Evolutionary conservation across 2,888 invertebrate species (phyloP), one percentile per base, ranked within the genome.

Genomic region (Eupithecia exiguata): DNA sequence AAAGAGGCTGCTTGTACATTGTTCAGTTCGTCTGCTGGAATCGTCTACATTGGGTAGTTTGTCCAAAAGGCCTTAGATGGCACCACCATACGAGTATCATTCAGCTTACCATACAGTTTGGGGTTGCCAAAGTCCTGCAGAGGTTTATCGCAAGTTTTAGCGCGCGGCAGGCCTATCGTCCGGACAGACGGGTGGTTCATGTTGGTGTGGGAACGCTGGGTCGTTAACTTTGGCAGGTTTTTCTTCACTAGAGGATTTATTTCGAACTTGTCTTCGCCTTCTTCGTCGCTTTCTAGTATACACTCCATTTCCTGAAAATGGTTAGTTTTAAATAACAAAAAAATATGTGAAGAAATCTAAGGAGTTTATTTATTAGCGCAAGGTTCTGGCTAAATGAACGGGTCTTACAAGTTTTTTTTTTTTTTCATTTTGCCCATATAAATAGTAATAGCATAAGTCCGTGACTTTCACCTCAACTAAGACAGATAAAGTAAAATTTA

Each of bases 211-310:
- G 93, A 92, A 0, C 92, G 84, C 80, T 94, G 93, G 2, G 91
- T 85, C 6, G 89, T 89, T 49, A 93, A 81, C 82, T 94, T 93
- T 30, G 90, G 88, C 86, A 90, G 83, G 35, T 88, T 88, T 74
- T 89, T 89, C 9, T 86, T 86, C 46, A 94, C 93, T 10, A 94
- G 82, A 0, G 94, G 93, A 70, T 94, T 93, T 40, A 90, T 92
- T 83, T 94, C 95, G 71, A 95, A 92, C 70, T 95, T 95, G 74
- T 96, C 95, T 67, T 96, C 95, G 1, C 84, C 91, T 80, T 96
- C 96, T 84, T 96, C 96, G 70, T 96, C 96, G 74, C 95, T 95
- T 83, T 96, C 96, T 81, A 95, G 93, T 79, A 96, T 96, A 65
- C 96, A 96, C 84, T 96, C 96, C 95, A 96, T 96, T 87, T 96